Conservation (phyloP, 2,888 invertebrate genomes). For the Drosophila macrothrix region DNA sequence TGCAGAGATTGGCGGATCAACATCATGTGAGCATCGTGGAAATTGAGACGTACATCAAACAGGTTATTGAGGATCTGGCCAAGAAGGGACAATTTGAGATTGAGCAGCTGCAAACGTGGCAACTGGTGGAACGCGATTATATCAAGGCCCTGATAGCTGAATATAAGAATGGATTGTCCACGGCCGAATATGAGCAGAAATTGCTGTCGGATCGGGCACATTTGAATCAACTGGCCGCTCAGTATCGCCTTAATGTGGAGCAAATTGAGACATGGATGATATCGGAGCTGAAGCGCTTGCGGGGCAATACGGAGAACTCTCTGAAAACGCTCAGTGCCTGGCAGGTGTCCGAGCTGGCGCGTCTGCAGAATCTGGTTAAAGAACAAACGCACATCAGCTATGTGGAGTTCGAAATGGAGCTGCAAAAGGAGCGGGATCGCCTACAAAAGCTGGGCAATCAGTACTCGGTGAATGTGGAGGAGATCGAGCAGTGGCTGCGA, state of each 20-base stretch:
- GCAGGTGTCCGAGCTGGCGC: slow-evolving; percentile 78
- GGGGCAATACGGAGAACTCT: slow-evolving; percentile 70
- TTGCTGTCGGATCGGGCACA: slow-evolving; percentile 81
- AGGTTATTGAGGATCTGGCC: slow-evolving; percentile 81
- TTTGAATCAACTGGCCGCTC: slow-evolving; percentile 80
- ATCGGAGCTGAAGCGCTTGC: slow-evolving; percentile 77
- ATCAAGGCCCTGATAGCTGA: slow-evolving; percentile 77
- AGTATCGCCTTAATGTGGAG: slow-evolving; percentile 80
- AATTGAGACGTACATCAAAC: slow-evolving; percentile 80
- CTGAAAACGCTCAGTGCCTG: slow-evolving; percentile 77
- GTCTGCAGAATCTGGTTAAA: slow-evolving; percentile 76
- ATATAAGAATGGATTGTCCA: slow-evolving; percentile 77
- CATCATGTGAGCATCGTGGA: slow-evolving; percentile 82
- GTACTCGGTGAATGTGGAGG: slow-evolving; percentile 81
- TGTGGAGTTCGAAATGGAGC: slow-evolving; percentile 80
- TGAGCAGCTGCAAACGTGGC: slow-evolving; percentile 82
- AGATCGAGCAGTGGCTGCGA: slow-evolving; percentile 82
- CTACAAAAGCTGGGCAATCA: slow-evolving; percentile 77
- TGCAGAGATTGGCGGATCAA: slow-evolving; percentile 78
- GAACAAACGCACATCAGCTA: slow-evolving; percentile 80
- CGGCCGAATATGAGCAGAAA: slow-evolving; percentile 78
- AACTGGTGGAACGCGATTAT: slow-evolving; percentile 81
- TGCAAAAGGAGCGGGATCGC: slow-evolving; percentile 77
- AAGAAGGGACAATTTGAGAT: slow-evolving; percentile 80
- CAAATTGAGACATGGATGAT: slow-evolving; percentile 84